phyloP scores from a whole-genome alignment of 2,888 invertebrate genomes.

The Microctonus brassicae region DNA sequence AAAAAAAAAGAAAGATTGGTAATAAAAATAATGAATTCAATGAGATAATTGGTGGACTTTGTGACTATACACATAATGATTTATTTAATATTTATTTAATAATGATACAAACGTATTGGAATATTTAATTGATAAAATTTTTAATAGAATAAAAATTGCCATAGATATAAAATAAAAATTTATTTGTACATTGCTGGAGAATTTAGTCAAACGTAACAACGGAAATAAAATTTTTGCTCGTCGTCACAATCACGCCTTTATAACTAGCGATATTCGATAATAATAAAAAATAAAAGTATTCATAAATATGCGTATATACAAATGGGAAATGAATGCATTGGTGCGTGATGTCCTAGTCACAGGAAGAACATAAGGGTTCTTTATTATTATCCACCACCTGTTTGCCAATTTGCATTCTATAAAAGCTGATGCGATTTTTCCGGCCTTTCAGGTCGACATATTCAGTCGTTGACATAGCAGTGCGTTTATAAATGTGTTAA shows the following conservation, averaged over 20 bases:
- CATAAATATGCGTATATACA: not conserved
- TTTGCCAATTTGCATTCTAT: constrained; percentile 12
- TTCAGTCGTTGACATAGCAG: constrained; percentile 5
- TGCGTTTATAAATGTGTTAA: not conserved
- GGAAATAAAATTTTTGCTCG: constrained; percentile 15
- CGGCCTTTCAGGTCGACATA: constrained; percentile 17
- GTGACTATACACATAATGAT: not conserved
- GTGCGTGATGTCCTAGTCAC: constrained; percentile 31
- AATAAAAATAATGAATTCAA: not conserved
- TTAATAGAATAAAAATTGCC: too few relatives aligned
- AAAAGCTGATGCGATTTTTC: constrained; percentile 9
- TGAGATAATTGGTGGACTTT: not conserved
- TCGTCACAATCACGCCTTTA: not conserved
- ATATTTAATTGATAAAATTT: too few relatives aligned
- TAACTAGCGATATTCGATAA: not conserved
- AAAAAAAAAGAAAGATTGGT: not conserved
- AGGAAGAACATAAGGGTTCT: constrained; percentile 44
- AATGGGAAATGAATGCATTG: constrained; percentile 23
- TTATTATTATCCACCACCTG: constrained; percentile 39
- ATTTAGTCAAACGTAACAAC: constrained; percentile 8
- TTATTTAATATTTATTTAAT: too few relatives aligned
- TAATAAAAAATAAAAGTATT: too few relatives aligned
- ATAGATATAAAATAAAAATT: not conserved
- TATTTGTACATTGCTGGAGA: not conserved
- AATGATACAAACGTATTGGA: too few relatives aligned